phyloP scores from a whole-genome alignment of 2,888 invertebrate genomes.

The Xanthorhoe spadicearia region DNA sequence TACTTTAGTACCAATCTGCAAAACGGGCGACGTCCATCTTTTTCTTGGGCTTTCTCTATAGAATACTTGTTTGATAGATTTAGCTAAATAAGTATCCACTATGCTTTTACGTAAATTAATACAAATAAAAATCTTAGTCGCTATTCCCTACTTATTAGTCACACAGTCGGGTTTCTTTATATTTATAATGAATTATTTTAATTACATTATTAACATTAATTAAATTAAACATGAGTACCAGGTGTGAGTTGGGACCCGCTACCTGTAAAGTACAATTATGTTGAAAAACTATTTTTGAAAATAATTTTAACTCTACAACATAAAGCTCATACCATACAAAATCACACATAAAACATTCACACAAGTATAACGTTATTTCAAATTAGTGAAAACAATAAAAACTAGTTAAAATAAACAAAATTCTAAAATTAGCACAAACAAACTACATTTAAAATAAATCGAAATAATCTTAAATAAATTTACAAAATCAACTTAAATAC shows the following conservation, averaged over 20 bases:
- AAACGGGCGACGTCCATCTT: too few species aligned
- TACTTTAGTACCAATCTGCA: too few species aligned
- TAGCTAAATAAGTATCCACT: too few species aligned
- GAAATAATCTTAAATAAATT: neutral
- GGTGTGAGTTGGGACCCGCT: constrained; percentile 57
- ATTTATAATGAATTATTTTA: constrained; percentile 9
- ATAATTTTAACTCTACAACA: neutral
- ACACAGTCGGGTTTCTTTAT: neutral
- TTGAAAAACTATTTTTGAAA: neutral
- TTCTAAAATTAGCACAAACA: neutral
- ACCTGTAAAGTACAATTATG: constrained; percentile 58
- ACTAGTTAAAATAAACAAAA: neutral
- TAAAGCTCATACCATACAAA: neutral
- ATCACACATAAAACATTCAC: neutral
- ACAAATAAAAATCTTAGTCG: neutral
- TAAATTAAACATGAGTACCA: constrained; percentile 68
- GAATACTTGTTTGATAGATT: too few species aligned
- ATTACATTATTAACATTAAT: constrained; percentile 40
- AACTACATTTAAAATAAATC: neutral
- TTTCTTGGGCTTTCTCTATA: too few species aligned
- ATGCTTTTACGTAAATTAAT: neutral
- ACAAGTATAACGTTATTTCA: neutral
- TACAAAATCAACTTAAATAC: neutral
- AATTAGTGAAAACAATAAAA: neutral
- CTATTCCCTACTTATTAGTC: neutral